Evolutionary conservation across 2,113 vertebrate genomes (phyloP), one percentile per base, ranked within the genome.

Genomic region (Herpailurus yagouaroundi): DNA sequence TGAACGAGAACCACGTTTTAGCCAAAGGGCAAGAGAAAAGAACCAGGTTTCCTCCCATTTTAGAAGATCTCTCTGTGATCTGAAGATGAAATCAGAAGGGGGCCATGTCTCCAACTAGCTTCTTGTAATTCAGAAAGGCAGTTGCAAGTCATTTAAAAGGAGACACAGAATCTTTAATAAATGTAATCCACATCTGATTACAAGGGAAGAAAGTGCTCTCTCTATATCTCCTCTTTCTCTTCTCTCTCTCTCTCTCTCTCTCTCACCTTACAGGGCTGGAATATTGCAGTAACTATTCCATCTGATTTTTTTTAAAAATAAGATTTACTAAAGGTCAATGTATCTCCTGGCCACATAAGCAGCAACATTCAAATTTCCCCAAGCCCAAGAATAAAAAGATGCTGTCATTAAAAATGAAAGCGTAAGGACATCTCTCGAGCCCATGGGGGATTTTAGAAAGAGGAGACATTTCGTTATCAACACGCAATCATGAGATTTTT

Each of bases 311-410:
- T 87, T 93, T 97, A 98, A 98, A 98, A 99, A 98, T 98, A 98
- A 99, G 99, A 99, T 99, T 99, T 99, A 97, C 97, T 98, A 99
- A 99, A 99, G 99, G 99, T 99, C 99, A 99, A 90, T 98, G 96
- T 99, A 99, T 99, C 99, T 99, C 98, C 97, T 97, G 98, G 98
- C 98, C 99, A 99, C 99, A 99, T 99, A 99, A 98, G 98, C 99
- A 99, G 99, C 98, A 98, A 99, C 99, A 98, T 99, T 99, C 98
- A 99, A 99, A 99, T 99, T 99, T 99, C 99, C 98, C 98, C 98
- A 98, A 98, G 98, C 98, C 99, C 98, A 98, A 99, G 99, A 99
- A 99, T 99, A 99, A 99, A 99, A 99, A 99, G 99, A 99, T 99
- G 98, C 99, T 99, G 99, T 99, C 99, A 98, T 99, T 99, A 99